These are phyloP conservation scores for Mimumesa dahlbomi DNA, from an alignment of 2,888 invertebrate genomes.

Conservation along the genomic window DNA sequence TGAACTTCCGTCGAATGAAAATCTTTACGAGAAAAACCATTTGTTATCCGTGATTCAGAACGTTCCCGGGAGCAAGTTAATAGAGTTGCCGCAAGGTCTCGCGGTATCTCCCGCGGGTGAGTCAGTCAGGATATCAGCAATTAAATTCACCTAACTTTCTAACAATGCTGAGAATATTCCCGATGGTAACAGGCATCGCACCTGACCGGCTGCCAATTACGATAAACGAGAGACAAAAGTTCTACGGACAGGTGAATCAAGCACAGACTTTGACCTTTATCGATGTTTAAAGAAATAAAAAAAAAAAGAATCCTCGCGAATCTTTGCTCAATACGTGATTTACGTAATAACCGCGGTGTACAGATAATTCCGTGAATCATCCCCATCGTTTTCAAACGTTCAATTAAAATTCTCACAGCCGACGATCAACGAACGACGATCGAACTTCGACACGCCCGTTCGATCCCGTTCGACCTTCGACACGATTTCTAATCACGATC, in stretches of 20 bases:
- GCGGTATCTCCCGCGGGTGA: constrained; percentile 57
- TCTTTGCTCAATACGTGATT: constrained; percentile 4
- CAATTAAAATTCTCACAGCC: background rate
- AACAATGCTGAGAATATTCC: constrained; percentile 78
- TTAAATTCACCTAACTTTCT: constrained; percentile 73
- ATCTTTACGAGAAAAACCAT: constrained; percentile 15
- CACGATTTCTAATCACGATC: constrained; percentile 10
- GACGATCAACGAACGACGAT: background rate
- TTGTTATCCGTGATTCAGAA: constrained; percentile 32
- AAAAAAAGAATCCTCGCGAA: background rate
- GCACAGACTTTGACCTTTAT: constrained; percentile 21
- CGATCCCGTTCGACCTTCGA: constrained; percentile 1
- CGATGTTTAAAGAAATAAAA: constrained; percentile 2
- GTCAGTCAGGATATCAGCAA: constrained; percentile 76
- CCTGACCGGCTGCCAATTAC: constrained; percentile 58
- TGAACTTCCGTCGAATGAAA: background rate
- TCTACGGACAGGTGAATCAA: constrained; percentile 17
- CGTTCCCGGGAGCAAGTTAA: constrained; percentile 33
- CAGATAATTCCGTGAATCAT: background rate
- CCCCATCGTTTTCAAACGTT: too few relatives aligned
- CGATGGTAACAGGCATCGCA: constrained; percentile 49
- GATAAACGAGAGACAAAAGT: constrained; percentile 54
- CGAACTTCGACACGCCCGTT: background rate
- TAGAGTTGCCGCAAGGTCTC: constrained; percentile 53
- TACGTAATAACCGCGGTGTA: background rate